Conservation (phyloP, 1,140 invertebrate species). For the Mylabris phalerata region DNA sequence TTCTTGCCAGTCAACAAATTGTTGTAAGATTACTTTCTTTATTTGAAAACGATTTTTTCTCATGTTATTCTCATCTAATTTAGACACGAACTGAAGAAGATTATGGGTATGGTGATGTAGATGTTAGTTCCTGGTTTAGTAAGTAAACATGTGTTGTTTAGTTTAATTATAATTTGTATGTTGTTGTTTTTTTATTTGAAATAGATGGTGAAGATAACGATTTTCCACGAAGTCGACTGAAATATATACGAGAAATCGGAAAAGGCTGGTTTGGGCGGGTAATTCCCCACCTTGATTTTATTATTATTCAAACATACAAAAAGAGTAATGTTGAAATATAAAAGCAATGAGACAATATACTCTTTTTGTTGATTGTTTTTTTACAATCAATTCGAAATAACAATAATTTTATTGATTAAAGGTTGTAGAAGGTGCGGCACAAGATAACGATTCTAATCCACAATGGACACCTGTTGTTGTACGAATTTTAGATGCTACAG, state of each 20-base stretch:
- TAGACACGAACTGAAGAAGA: conserved; percentile 31
- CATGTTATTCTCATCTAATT: conserved; percentile 7
- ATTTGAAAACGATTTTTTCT: no score
- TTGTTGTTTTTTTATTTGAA: conserved; percentile 8
- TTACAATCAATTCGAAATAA: neutral
- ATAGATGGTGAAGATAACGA: conserved; percentile 54
- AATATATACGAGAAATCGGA: conserved; percentile 77
- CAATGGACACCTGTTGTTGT: conserved; percentile 52
- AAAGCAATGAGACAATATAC: neutral
- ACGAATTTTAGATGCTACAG: conserved; percentile 65
- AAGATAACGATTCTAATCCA: conserved; percentile 40
- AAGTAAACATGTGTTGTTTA: conserved; percentile 18
- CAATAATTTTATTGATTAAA: conserved; percentile 27
- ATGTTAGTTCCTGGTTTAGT: conserved; percentile 38
- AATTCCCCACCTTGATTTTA: conserved; percentile 16
- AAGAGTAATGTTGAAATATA: neutral
- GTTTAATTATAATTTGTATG: neutral
- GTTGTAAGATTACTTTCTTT: conserved; percentile 25
- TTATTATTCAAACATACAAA: neutral
- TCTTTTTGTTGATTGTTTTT: neutral
- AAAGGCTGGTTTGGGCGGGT: conserved; percentile 83
- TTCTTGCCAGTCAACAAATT: conserved; percentile 32
- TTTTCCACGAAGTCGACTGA: conserved; percentile 69
- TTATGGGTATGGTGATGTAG: conserved; percentile 30
- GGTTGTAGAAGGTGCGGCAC: conserved; percentile 67